phyloP scores from a whole-genome alignment of 2,113 vertebrate genomes.

The Epinephelus moara region DNA sequence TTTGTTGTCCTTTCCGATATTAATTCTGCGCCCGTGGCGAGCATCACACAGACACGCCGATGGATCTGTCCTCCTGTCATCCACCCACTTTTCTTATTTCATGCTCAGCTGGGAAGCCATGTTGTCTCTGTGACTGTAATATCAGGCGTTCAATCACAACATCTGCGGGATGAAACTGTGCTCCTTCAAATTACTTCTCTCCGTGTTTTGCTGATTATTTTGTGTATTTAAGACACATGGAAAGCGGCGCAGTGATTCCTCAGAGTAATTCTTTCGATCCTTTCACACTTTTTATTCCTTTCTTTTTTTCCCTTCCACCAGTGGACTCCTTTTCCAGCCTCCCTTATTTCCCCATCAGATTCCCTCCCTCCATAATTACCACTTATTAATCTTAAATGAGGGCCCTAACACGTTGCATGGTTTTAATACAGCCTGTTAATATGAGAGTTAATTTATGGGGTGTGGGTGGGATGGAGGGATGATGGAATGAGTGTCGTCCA shows the following conservation, averaged over 20 bases:
- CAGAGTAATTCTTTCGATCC: background rate
- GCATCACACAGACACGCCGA: constrained; percentile 2
- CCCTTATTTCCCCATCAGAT: constrained; percentile 73
- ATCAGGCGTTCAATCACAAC: constrained; percentile 43
- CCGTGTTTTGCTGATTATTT: constrained; percentile 33
- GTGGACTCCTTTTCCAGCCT: constrained; percentile 57
- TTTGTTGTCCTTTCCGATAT: constrained; percentile 34
- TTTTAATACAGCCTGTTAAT: constrained; percentile 88
- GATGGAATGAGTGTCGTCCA: constrained; percentile 82
- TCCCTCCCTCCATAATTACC: constrained; percentile 84
- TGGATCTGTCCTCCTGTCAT: constrained; percentile 31
- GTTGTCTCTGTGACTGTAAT: constrained; percentile 36
- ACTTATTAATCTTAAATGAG: constrained; percentile 89
- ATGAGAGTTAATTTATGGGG: constrained; percentile 84
- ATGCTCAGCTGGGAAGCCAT: constrained; percentile 54
- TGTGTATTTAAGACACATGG: background rate
- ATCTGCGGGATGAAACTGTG: constrained; percentile 18
- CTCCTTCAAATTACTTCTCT: background rate
- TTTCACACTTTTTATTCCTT: constrained; percentile 29
- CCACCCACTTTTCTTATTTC: constrained; percentile 43
- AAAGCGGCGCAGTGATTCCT: background rate
- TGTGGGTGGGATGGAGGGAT: constrained; percentile 80
- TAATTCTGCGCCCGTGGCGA: constrained; percentile 23
- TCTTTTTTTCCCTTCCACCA: background rate
- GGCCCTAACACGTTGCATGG: constrained; percentile 84